Percentiles rank a stretch among this genome's conserved stretches.
phyloP scores from a whole-genome alignment of 2,797 vertebrate genomes.

The Staurois parvus region DNA sequence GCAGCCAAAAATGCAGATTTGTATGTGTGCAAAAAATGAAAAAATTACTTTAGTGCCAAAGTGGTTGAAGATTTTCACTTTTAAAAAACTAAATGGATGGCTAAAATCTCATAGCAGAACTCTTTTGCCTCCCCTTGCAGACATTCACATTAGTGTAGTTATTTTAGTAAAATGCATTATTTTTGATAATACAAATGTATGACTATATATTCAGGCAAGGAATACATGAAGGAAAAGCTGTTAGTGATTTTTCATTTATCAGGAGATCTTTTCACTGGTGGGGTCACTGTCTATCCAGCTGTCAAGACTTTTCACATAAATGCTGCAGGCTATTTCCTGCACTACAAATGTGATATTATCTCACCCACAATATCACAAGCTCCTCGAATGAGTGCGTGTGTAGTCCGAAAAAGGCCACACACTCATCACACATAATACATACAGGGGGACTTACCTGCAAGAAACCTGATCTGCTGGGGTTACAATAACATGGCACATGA shows the following conservation, averaged over 20 bases:
- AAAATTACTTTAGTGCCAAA: too few species aligned
- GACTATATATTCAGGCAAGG: background rate
- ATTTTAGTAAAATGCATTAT: too few species aligned
- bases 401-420: constrained; percentile 40
- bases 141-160: too few species aligned
- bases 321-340: constrained; percentile 2
- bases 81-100: too few species aligned
- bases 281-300: constrained; percentile 12
- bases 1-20: too few species aligned
- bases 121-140: too few species aligned
- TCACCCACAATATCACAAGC: constrained; percentile 20
- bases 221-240: background rate
- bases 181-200: too few species aligned
- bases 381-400: constrained; percentile 4
- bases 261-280: background rate
- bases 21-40: too few species aligned
- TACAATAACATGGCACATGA: constrained; percentile 31
- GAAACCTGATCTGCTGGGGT: constrained; percentile 38
- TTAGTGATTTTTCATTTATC: background rate
- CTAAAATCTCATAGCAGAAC: too few species aligned
- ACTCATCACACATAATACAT: constrained; percentile 8
- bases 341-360: constrained; percentile 16
- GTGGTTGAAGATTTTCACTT: too few species aligned
- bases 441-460: constrained; percentile 29
- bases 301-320: constrained; percentile 11